phyloP scores from a whole-genome alignment of 2,797 vertebrate species.

The Echiichthys vipera region DNA sequence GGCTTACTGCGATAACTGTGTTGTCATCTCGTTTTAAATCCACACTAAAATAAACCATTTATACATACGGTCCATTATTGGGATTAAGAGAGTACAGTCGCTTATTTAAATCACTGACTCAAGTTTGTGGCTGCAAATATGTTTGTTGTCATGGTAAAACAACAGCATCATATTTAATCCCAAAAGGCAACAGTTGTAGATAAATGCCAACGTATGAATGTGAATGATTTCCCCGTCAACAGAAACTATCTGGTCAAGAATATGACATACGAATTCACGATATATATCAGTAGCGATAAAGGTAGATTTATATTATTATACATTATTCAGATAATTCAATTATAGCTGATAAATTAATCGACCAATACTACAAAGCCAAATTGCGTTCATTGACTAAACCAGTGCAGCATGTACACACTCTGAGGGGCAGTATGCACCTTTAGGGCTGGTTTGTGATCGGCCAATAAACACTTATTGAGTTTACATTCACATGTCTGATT shows the following conservation, averaged over 20 bases:
- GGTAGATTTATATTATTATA: too few species aligned
- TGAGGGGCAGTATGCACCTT: too few species aligned
- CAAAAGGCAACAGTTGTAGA: background rate
- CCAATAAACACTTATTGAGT: too few species aligned
- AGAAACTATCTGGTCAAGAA: background rate
- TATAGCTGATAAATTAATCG: too few species aligned
- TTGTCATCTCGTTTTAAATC: constrained; percentile 1
- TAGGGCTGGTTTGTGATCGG: too few species aligned
- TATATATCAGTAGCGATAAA: too few species aligned
- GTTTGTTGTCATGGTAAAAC: background rate
- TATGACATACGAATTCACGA: too few species aligned
- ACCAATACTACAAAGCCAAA: too few species aligned
- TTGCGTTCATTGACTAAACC: too few species aligned
- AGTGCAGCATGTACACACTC: too few species aligned
- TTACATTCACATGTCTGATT: too few species aligned
- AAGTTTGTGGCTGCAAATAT: background rate
- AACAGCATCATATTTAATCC: background rate
- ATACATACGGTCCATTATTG: background rate
- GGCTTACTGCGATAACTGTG: background rate
- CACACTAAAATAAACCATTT: background rate
- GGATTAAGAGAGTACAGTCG: background rate
- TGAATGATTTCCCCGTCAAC: background rate
- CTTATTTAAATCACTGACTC: background rate
- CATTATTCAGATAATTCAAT: too few species aligned
- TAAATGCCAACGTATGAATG: background rate